Percentiles rank a stretch among this genome's conserved stretches.
Evolutionary conservation across 2,888 invertebrate species (phyloP).

Genomic region (Tridacna gigas): DNA sequence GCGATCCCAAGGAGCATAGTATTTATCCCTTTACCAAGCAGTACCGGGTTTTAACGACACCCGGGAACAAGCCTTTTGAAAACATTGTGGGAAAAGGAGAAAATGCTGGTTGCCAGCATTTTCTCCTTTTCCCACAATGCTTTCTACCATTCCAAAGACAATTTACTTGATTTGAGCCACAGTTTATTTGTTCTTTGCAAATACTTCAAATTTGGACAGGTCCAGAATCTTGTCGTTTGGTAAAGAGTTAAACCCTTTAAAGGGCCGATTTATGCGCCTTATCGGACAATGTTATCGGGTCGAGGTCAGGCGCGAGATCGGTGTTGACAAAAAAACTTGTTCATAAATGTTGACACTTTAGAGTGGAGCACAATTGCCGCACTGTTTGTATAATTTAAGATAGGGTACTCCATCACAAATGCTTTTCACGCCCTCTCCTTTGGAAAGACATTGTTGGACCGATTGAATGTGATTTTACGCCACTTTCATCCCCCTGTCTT

Average conservation of each 20-base stretch:
- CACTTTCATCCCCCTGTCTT: neutral
- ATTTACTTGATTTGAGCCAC: neutral
- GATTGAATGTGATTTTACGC: neutral
- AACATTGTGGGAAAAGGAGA: neutral
- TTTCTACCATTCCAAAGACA: neutral
- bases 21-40: neutral
- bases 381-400: slow-evolving; percentile 27
- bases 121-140: neutral
- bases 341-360: slow-evolving; percentile 23
- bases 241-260: neutral
- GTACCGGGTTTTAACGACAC: no score
- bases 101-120: neutral
- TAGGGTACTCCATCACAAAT: slow-evolving; percentile 7
- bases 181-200: no score
- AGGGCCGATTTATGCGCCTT: slow-evolving; percentile 27
- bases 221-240: no score
- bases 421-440: neutral
- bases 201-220: no score
- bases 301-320: slow-evolving; percentile 9
- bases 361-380: slow-evolving; percentile 19
- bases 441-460: neutral
- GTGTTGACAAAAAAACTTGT: slow-evolving; percentile 13
- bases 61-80: neutral
- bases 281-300: slow-evolving; percentile 28
- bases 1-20: neutral